A percentile compares a stretch with the other conserved stretches of the same genome.
These are phyloP conservation scores for Dipus sagitta DNA, from an alignment of 2,797 vertebrate genomes.

Conservation along the genomic window DNA sequence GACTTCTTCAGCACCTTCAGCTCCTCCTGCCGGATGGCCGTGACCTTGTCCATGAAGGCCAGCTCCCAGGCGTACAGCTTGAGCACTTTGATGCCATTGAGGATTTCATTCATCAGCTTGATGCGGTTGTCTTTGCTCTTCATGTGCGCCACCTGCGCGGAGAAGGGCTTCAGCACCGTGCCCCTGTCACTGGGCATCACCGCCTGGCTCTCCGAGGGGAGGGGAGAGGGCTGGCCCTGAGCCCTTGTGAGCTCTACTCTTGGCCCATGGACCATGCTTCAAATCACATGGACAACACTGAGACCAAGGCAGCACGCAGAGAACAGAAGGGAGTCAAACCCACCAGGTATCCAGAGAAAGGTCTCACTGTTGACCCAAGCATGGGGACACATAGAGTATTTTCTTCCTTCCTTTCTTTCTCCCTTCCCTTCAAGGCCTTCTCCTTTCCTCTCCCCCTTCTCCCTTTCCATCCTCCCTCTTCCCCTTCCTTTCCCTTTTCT, in stretches of 20 bases:
- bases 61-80: conserved; percentile 99
- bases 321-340: not conserved
- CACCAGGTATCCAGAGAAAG: not conserved
- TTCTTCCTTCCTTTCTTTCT: no score
- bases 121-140: conserved; percentile 98
- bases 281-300: accelerated
- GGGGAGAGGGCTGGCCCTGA: not conserved
- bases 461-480: not conserved
- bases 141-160: conserved; percentile 96
- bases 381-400: accelerated
- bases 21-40: conserved; percentile 94
- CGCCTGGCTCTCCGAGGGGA: not conserved
- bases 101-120: conserved; percentile 98
- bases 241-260: not conserved
- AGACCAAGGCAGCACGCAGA: not conserved
- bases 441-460: no score
- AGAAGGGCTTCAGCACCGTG: not conserved
- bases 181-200: not conserved
- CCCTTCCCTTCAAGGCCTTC: not conserved
- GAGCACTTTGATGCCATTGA: conserved; percentile 97
- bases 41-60: conserved; percentile 96
- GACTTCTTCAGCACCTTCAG: conserved; percentile 95
- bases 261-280: not conserved
- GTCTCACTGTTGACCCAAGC: no score
- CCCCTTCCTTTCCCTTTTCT: not conserved